Evolutionary conservation across 2,888 invertebrate species (phyloP), one percentile per base, ranked within the genome.

Genomic region (Hybos culiciformis): DNA sequence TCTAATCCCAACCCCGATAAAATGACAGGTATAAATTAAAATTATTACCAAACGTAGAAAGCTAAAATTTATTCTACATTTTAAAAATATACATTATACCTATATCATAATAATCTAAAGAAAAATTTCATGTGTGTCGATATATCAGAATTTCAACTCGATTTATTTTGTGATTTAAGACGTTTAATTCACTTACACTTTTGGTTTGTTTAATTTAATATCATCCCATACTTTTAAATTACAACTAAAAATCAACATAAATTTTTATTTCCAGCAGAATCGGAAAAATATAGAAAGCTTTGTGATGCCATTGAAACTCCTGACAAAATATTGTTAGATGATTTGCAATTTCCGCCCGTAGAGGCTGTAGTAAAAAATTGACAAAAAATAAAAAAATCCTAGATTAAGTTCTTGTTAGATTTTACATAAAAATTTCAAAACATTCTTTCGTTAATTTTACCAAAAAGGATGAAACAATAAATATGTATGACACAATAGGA

Each of bases 21-120:
- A 72, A 81, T 87, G 81, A 81, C 87, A 84, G 88, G 88, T 88
- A n/a, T n/a, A 81, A 39, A 29, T 29, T 12, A 29, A 29, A 29
- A 29, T 5, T 4, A 29, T 12, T 12, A 26, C 12, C 26, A 29
- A n/a, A 5, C 4, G 4, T 29, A n/a, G 12, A n/a, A n/a, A n/a
- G 8, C 12, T 7, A 7, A 23, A 23, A 7, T 33, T 26, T 9
- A 5, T 11, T 33, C 19, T 18, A 20, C 3, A 12, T 9, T 20
- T 6, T 34, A 34, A 8, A 32, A 7, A 32, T 17, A 32, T 32
- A 4, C 7, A 15, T 32, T 33, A 3, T 17, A 14, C 12, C 12
- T 3, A 29, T 17, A 34, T 26, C 8, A 15, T n/a, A 26, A 20
- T 19, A 24, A 21, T 38, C n/a, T n/a, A n/a, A n/a, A n/a, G n/a